Conservation (phyloP, 2,113 vertebrate species). For the Misgurnus anguillicaudatus region DNA sequence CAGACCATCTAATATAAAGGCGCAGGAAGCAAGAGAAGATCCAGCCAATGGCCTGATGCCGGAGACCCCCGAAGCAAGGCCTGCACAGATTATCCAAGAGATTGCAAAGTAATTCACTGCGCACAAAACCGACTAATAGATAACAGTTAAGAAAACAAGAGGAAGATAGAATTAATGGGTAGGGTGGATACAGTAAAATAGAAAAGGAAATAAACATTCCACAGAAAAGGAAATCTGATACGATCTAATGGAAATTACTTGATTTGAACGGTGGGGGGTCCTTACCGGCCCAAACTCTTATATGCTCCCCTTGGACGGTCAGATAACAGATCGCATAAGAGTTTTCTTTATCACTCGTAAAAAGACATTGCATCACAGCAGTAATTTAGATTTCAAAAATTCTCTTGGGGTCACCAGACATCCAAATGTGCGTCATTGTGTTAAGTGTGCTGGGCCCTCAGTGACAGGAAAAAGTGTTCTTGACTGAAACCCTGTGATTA, state of each 20-base stretch:
- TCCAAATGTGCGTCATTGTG: slow-evolving; percentile 19
- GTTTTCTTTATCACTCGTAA: not conserved
- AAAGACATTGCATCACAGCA: slow-evolving; percentile 4
- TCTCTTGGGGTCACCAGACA: not conserved
- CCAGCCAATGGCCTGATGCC: slow-evolving; percentile 13
- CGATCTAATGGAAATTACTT: not conserved
- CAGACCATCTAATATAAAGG: slow-evolving; percentile 27
- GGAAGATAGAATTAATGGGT: not conserved
- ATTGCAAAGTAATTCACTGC: not conserved
- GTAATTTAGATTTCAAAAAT: slow-evolving; percentile 16
- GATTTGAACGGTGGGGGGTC: not conserved
- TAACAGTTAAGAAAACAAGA: slow-evolving; percentile 7
- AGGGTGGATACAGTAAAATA: not conserved
- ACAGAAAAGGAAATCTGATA: slow-evolving; percentile 8
- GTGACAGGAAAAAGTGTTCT: slow-evolving; percentile 1
- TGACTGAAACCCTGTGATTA: not conserved
- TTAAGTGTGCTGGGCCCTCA: not conserved
- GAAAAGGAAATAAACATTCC: slow-evolving; percentile 3
- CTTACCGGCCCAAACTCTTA: not conserved
- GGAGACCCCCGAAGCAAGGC: slow-evolving; percentile 30
- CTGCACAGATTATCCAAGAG: not conserved
- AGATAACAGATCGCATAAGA: slow-evolving; percentile 7
- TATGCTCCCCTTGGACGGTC: slow-evolving; percentile 5
- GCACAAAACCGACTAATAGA: not conserved
- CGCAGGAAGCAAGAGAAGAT: slow-evolving; percentile 7